Evolutionary conservation across 2,113 vertebrate species (phyloP).

Genomic region (Argyrosomus japonicus): DNA sequence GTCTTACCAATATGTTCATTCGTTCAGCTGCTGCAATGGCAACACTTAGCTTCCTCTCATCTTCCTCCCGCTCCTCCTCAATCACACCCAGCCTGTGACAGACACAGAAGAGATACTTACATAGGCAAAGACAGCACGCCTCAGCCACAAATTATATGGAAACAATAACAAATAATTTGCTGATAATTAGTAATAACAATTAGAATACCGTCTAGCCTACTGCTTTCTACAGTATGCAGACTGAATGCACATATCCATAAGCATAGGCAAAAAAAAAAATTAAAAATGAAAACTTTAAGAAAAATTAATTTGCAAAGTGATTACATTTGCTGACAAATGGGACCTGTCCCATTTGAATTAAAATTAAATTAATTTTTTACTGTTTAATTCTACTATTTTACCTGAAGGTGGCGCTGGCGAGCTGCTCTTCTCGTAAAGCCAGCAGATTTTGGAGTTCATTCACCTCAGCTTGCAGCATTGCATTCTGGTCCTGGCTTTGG

Average conservation of each 20-base stretch:
- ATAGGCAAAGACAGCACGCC: neutral
- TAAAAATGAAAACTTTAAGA: neutral
- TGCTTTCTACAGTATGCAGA: neutral
- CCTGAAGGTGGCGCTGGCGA: conserved; percentile 84
- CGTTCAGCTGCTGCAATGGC: conserved; percentile 82
- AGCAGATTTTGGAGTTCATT: conserved; percentile 83
- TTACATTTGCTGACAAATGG: neutral
- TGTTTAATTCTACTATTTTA: conserved; percentile 26
- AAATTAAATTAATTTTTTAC: too few species aligned
- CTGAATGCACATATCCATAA: neutral
- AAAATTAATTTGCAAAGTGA: neutral
- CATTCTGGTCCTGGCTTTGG: conserved; percentile 84
- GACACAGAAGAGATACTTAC: neutral
- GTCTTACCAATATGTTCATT: conserved; percentile 83
- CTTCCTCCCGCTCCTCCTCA: conserved; percentile 87
- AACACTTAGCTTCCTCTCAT: conserved; percentile 83
- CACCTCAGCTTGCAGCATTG: conserved; percentile 80
- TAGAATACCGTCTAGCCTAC: neutral
- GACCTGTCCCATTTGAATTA: too few species aligned
- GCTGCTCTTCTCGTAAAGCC: conserved; percentile 82
- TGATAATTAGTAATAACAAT: neutral
- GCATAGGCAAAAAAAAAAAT: neutral
- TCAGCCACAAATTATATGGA: neutral
- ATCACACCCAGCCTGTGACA: conserved; percentile 83
- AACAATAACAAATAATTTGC: neutral